phyloP scores from a whole-genome alignment of 2,888 invertebrate genomes.

The Petrolisthes manimaculis region DNA sequence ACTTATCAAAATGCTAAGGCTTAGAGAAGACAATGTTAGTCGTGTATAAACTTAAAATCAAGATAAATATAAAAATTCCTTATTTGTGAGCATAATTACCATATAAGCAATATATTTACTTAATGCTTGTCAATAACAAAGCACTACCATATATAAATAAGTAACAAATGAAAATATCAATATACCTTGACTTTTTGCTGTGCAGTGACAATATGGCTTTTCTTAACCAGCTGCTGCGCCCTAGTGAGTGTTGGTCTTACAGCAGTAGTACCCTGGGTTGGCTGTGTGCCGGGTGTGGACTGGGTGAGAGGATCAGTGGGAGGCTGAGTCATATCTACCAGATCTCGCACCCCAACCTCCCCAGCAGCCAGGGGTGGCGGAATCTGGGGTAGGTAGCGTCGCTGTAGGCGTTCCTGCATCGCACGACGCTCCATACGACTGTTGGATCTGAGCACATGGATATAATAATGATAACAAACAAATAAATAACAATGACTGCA shows the following conservation, averaged over 20 bases:
- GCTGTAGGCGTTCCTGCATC: slow-evolving; percentile 60
- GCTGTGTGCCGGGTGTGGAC: slow-evolving; percentile 6
- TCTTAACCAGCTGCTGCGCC: slow-evolving; percentile 64
- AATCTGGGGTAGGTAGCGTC: slow-evolving; percentile 60
- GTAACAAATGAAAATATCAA: neutral
- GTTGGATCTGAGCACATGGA: slow-evolving; percentile 13
- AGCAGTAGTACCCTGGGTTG: neutral
- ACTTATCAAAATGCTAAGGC: no score
- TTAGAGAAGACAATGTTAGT: no score
- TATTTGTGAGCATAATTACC: neutral
- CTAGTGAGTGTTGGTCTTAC: slow-evolving; percentile 48
- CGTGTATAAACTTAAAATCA: no score
- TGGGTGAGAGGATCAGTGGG: slow-evolving; percentile 27
- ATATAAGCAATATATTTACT: neutral
- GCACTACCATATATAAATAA: neutral
- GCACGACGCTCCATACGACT: slow-evolving; percentile 22
- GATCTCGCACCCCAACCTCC: slow-evolving; percentile 38
- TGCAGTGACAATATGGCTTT: slow-evolving; percentile 64
- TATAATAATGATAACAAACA: neutral
- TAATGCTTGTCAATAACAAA: no score
- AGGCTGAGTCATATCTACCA: slow-evolving; percentile 52
- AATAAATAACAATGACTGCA: neutral
- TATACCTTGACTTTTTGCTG: slow-evolving; percentile 64
- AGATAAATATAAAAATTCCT: no score
- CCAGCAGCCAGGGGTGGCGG: slow-evolving; percentile 47